Evolutionary conservation across 2,888 invertebrate species (phyloP).

Genomic region (Eupithecia dodoneata): DNA sequence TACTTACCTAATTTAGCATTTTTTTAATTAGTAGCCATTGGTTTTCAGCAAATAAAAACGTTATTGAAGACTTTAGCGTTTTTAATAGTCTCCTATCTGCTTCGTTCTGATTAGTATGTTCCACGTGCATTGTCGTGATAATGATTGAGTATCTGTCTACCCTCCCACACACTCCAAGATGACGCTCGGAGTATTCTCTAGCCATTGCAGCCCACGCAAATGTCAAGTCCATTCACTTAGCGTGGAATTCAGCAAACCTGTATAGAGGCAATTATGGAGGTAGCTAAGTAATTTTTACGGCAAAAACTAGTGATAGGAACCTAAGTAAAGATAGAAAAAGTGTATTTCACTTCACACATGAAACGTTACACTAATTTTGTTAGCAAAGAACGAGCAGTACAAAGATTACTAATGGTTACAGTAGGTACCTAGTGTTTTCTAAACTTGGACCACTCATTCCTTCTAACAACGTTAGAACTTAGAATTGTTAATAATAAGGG

Average conservation of each 20-base stretch:
- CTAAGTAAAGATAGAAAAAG: neutral
- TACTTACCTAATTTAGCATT: neutral
- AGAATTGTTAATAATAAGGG: no score
- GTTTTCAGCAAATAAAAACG: neutral
- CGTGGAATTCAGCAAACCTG: neutral
- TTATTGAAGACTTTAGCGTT: neutral
- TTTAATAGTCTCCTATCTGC: neutral
- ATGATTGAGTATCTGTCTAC: neutral
- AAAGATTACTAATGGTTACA: neutral
- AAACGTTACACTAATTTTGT: neutral
- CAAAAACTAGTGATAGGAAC: neutral
- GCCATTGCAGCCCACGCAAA: neutral
- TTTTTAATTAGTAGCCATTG: neutral
- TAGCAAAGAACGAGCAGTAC: neutral
- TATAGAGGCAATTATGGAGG: no score
- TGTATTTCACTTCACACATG: neutral
- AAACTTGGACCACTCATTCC: neutral
- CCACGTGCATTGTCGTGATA: neutral
- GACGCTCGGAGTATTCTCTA: neutral
- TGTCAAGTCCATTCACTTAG: neutral
- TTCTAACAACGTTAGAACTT: neutral
- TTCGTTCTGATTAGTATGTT: neutral
- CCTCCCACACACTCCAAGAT: slow-evolving; percentile 4
- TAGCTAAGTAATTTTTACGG: no score
- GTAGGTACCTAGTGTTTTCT: neutral